Conservation (phyloP, 2,113 vertebrate genomes). For the Motacilla tschutschensis region DNA sequence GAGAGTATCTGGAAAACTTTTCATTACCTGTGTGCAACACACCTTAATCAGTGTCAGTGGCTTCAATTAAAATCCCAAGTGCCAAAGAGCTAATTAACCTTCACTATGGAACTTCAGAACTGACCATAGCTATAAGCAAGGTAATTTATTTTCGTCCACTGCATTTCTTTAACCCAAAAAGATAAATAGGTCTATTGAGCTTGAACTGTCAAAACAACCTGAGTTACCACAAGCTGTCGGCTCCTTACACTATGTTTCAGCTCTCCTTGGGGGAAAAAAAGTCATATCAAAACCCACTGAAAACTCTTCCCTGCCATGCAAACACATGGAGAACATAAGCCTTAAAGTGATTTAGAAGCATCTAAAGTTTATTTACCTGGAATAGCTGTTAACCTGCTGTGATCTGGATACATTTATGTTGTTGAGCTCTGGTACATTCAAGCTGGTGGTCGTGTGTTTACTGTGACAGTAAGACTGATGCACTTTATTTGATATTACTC, state of each 20-base stretch:
- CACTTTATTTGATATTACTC: constrained; percentile 90
- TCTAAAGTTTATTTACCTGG: constrained; percentile 73
- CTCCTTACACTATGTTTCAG: not conserved
- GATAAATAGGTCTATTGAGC: not conserved
- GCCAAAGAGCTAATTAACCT: not conserved
- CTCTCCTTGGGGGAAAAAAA: not conserved
- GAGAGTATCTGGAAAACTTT: not conserved
- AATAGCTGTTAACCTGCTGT: constrained; percentile 83
- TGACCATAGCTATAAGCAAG: not conserved
- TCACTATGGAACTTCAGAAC: not conserved
- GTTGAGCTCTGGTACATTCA: constrained; percentile 87
- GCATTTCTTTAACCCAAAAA: not conserved
- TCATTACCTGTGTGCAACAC: not conserved
- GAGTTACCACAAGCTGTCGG: not conserved
- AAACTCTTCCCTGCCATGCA: not conserved
- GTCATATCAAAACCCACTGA: not conserved
- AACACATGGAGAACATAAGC: not conserved
- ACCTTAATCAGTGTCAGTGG: not conserved
- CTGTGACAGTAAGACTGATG: constrained; percentile 89
- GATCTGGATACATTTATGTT: constrained; percentile 88
- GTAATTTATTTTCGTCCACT: not conserved
- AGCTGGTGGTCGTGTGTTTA: constrained; percentile 83
- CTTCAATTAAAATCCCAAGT: not conserved
- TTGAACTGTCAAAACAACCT: not conserved
- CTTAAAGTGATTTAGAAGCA: not conserved